phyloP scores from a whole-genome alignment of 2,888 invertebrate genomes.

The Sesamia inferens region DNA sequence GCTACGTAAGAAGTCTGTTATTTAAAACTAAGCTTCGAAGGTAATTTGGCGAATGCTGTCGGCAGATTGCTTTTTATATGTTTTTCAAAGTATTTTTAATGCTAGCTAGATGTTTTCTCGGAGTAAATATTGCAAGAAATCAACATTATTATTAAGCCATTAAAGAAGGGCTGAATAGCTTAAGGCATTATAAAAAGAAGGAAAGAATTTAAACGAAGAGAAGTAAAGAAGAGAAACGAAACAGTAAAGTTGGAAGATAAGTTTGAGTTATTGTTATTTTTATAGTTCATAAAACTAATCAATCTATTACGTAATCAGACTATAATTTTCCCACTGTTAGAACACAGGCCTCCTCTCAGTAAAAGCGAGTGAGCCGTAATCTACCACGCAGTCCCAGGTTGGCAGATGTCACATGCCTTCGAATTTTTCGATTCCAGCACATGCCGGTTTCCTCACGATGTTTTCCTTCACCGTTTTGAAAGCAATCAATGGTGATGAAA shows the following conservation, averaged over 20 bases:
- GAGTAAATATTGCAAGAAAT: background rate
- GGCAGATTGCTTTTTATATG: background rate
- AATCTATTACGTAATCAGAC: background rate
- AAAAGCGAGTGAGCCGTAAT: no score
- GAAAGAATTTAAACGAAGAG: background rate
- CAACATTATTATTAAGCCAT: background rate
- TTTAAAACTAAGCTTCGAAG: conserved; percentile 14
- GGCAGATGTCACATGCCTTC: no score
- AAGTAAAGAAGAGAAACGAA: background rate
- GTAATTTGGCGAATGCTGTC: background rate
- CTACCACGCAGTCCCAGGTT: no score
- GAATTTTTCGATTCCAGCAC: no score
- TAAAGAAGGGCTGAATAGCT: no score
- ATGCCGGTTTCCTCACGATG: no score
- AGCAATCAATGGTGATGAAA: no score
- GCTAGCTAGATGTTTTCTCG: background rate
- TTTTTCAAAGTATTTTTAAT: background rate
- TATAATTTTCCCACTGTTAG: no score
- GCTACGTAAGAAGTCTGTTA: conserved; percentile 18
- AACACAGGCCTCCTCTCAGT: no score
- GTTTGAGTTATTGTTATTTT: conserved; percentile 36
- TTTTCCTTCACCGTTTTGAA: no score
- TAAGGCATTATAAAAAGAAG: background rate
- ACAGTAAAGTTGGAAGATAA: background rate
- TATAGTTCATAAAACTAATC: conserved; percentile 33